Percentiles rank a stretch among this genome's conserved stretches.
Conservation (phyloP, 2,113 vertebrate species). For the Stictonetta naevosa region DNA sequence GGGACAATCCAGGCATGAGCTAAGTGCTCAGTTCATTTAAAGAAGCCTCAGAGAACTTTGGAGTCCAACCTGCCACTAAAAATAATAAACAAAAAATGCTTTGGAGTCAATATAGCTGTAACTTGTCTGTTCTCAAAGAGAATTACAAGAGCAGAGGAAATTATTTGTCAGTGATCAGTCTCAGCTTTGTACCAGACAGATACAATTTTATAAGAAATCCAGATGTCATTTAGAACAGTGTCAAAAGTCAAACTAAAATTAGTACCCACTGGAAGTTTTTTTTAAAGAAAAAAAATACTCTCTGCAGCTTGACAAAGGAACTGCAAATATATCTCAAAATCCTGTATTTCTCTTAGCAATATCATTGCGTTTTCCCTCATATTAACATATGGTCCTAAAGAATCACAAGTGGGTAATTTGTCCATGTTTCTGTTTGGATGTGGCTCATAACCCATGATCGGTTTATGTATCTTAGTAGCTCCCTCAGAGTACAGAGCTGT, state of each 20-base stretch:
- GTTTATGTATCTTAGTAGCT: neutral
- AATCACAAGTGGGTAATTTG: neutral
- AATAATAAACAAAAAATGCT: neutral
- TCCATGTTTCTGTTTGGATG: neutral
- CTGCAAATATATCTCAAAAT: neutral
- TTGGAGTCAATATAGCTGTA: neutral
- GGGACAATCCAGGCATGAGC: neutral
- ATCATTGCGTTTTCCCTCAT: neutral
- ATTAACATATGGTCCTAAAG: neutral
- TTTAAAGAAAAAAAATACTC: neutral
- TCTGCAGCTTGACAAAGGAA: neutral
- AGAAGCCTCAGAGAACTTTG: neutral
- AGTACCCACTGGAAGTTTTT: neutral
- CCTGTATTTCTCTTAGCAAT: neutral
- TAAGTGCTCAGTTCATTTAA: neutral
- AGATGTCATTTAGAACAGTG: slow-evolving; percentile 28
- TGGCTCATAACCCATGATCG: neutral
- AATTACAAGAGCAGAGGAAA: neutral
- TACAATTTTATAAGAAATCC: slow-evolving; percentile 27
- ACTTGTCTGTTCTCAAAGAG: neutral
- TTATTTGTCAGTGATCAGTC: slow-evolving; percentile 28
- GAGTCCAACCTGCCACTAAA: neutral
- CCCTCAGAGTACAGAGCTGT: neutral
- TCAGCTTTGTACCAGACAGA: slow-evolving; percentile 25
- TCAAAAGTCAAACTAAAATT: slow-evolving; percentile 49